Percentiles rank a stretch among this genome's conserved stretches.
These are phyloP conservation scores for Agriopis leucophaearia DNA, from an alignment of 2,888 invertebrate species.

Conservation along the genomic window DNA sequence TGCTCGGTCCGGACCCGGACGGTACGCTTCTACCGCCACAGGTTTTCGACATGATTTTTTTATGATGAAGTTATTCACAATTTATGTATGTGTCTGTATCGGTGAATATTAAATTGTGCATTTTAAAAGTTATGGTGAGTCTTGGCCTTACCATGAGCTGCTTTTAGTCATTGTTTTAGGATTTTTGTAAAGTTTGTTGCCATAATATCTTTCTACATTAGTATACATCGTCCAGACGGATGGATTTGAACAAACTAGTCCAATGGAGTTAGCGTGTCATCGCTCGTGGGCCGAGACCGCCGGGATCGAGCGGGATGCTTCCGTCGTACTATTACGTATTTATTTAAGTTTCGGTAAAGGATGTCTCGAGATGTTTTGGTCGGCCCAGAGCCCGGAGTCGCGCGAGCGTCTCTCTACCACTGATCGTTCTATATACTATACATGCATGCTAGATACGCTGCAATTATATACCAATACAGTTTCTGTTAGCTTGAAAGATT, in stretches of 20 bases:
- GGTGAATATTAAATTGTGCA: conserved; percentile 86
- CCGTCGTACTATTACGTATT: conserved; percentile 70
- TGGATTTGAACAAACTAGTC: conserved; percentile 86
- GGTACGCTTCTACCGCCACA: conserved; percentile 71
- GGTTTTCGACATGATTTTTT: conserved; percentile 84
- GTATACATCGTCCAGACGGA: conserved; percentile 83
- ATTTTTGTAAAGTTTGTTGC: conserved; percentile 86
- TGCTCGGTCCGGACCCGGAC: conserved; percentile 44
- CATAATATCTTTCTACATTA: conserved; percentile 86
- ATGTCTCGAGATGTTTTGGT: conserved; percentile 49
- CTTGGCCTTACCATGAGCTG: conserved; percentile 79
- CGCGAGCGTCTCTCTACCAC: conserved; percentile 48
- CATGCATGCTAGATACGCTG: conserved; percentile 52
- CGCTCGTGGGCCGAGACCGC: conserved; percentile 61
- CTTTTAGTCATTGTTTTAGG: conserved; percentile 87
- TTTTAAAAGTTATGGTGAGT: conserved; percentile 82
- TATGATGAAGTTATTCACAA: conserved; percentile 85
- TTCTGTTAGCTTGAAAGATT: conserved; percentile 79
- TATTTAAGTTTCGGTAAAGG: conserved; percentile 67
- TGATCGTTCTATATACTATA: conserved; percentile 44
- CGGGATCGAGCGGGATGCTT: conserved; percentile 62
- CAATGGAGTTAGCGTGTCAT: conserved; percentile 70
- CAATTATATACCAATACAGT: conserved; percentile 68
- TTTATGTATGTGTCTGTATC: conserved; percentile 86
- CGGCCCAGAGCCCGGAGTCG: conserved; percentile 40